Percentiles rank a stretch among this genome's conserved stretches.
Evolutionary conservation across 2,113 vertebrate species (phyloP).

Genomic region (Silurus meridionalis): DNA sequence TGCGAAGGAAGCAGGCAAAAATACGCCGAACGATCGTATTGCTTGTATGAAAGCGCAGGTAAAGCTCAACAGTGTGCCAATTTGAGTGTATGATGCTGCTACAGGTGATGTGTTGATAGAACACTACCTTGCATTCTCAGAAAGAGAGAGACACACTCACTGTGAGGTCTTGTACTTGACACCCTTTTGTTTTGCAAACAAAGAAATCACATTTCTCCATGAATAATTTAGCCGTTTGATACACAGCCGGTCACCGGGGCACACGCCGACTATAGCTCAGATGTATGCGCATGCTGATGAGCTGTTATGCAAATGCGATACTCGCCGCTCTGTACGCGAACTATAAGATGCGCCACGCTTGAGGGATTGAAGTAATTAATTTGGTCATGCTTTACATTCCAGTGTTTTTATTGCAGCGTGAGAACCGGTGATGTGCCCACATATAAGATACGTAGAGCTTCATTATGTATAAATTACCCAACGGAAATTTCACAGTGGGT

Average conservation of each 20-base stretch:
- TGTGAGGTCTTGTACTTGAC: conserved; percentile 33
- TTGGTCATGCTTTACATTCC: not conserved
- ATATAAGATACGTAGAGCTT: not conserved
- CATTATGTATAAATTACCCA: not conserved
- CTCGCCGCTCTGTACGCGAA: not conserved
- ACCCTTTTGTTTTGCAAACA: conserved; percentile 55
- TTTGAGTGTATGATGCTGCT: conserved; percentile 11
- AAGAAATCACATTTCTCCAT: conserved; percentile 50
- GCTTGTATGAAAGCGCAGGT: not conserved
- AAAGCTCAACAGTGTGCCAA: not conserved
- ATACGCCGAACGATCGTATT: not conserved
- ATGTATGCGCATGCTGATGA: conserved; percentile 20
- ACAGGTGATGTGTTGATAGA: conserved; percentile 11
- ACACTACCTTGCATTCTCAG: conserved; percentile 11
- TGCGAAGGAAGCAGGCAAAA: not conserved
- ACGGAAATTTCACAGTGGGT: not conserved
- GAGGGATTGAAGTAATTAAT: conserved; percentile 18
- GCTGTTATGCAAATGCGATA: not conserved
- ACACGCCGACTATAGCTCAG: not conserved
- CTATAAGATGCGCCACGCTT: not conserved
- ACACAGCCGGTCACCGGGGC: conserved; percentile 54
- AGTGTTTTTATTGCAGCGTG: not conserved
- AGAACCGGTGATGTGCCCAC: not conserved
- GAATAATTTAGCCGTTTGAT: conserved; percentile 68
- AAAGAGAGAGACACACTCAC: not conserved